A percentile compares a stretch with the other conserved stretches of the same genome.
These are phyloP conservation scores for Epirrhoe alternata DNA, from an alignment of 2,888 invertebrate species.

Conservation along the genomic window DNA sequence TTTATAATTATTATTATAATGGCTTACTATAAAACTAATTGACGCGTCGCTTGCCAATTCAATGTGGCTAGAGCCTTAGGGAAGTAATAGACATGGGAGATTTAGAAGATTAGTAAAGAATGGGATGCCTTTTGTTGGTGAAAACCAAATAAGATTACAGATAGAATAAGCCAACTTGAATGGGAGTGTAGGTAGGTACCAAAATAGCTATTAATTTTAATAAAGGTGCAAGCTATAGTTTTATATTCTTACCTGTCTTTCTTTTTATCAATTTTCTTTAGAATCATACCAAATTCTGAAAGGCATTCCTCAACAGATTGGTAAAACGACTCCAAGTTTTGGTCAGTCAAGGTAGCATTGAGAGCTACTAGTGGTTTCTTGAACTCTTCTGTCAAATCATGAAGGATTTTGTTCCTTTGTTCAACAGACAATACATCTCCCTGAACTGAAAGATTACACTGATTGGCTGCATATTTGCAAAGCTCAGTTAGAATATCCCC, in stretches of 20 bases:
- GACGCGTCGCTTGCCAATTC: no score
- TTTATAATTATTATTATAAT: no score
- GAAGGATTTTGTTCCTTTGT: conserved; percentile 89
- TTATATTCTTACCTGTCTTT: conserved; percentile 86
- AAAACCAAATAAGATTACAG: no score
- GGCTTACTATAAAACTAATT: no score
- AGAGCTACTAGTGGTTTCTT: conserved; percentile 87
- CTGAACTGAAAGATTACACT: conserved; percentile 87
- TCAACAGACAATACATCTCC: conserved; percentile 87
- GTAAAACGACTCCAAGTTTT: conserved; percentile 92
- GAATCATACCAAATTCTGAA: conserved; percentile 89
- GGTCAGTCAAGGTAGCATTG: conserved; percentile 88
- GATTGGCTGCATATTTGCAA: conserved; percentile 91
- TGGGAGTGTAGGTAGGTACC: no score
- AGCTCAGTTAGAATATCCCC: conserved; percentile 93
- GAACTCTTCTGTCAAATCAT: conserved; percentile 88
- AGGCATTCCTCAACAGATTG: conserved; percentile 90
- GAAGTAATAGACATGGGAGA: background rate
- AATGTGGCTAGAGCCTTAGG: background rate
- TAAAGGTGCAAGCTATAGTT: background rate
- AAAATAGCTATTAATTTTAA: no score
- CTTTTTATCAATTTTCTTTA: conserved; percentile 96
- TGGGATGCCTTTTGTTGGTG: no score
- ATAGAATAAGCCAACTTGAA: no score
- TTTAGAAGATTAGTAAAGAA: background rate